A percentile compares a stretch with the other conserved stretches of the same genome.
phyloP scores from a whole-genome alignment of 2,888 invertebrate species.

The Chromoteleia sp. region DNA sequence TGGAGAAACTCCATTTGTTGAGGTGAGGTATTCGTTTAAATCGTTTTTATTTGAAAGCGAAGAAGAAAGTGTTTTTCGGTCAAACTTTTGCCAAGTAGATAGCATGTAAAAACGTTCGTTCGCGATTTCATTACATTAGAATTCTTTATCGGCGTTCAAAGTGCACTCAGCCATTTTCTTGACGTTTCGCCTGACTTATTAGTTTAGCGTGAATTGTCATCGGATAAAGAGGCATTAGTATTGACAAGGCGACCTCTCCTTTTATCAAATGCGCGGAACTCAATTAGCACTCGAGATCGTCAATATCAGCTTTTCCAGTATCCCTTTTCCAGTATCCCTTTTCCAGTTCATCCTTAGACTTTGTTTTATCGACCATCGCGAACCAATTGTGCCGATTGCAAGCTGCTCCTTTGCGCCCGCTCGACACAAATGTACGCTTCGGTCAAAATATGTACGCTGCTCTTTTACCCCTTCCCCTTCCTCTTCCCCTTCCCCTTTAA shows the following conservation, averaged over 20 bases:
- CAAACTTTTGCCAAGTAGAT: slow-evolving; percentile 26
- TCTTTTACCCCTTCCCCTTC: too few relatives aligned
- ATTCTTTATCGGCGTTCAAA: slow-evolving; percentile 35
- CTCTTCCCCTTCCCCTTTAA: too few relatives aligned
- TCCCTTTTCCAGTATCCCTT: slow-evolving; percentile 5
- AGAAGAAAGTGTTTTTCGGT: slow-evolving; percentile 15
- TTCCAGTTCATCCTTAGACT: neutral
- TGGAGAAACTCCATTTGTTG: too few relatives aligned
- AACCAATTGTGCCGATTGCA: neutral
- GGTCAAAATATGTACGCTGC: too few relatives aligned
- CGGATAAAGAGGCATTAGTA: slow-evolving; percentile 45
- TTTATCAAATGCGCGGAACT: slow-evolving; percentile 46
- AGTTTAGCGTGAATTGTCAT: slow-evolving; percentile 54
- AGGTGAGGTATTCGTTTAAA: too few relatives aligned
- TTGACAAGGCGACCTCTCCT: slow-evolving; percentile 47
- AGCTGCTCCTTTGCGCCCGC: too few relatives aligned
- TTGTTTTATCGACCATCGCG: slow-evolving; percentile 11
- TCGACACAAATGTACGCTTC: too few relatives aligned
- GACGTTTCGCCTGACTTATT: slow-evolving; percentile 46
- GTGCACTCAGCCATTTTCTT: slow-evolving; percentile 35
- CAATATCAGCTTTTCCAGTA: slow-evolving; percentile 38
- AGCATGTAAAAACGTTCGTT: slow-evolving; percentile 32
- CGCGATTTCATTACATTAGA: slow-evolving; percentile 38
- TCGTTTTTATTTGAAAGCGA: too few relatives aligned
- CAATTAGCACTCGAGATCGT: slow-evolving; percentile 44